Conservation (phyloP, 92 coral and sea anemone genomes). For the Phymanthus crucifer region DNA sequence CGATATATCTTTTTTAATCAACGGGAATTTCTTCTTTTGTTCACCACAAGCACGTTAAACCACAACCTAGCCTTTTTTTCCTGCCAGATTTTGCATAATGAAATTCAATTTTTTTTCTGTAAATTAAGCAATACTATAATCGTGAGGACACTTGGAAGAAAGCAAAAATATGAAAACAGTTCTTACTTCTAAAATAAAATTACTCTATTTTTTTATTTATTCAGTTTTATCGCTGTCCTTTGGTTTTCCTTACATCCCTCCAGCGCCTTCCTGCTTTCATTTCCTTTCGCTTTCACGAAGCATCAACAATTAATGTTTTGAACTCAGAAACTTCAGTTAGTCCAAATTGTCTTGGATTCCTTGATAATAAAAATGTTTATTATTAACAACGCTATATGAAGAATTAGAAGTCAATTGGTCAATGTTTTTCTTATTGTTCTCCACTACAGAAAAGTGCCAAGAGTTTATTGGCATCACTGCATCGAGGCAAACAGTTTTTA, state of each 20-base stretch:
- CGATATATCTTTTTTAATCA: neutral
- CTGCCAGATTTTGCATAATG: neutral
- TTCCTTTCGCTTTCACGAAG: neutral
- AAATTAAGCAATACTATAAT: neutral
- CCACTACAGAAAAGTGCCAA: neutral
- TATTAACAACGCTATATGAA: neutral
- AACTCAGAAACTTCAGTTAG: neutral
- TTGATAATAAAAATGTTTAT: neutral
- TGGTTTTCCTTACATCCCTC: neutral
- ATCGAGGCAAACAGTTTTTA: neutral
- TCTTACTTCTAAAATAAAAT: neutral
- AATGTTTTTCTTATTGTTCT: neutral
- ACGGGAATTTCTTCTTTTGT: neutral
- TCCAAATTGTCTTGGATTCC: neutral
- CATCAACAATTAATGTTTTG: neutral
- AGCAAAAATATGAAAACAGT: neutral
- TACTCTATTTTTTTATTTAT: neutral
- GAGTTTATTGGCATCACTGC: neutral
- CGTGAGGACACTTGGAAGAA: neutral
- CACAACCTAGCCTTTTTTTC: neutral
- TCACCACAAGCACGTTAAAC: neutral
- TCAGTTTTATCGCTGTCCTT: neutral
- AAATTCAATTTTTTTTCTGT: neutral
- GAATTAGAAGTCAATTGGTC: neutral
- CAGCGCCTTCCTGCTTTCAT: neutral